Evolutionary conservation across 1,140 invertebrate species (phyloP), one percentile per base, ranked within the genome.

Genomic region (Lysiphlebus fabarum): DNA sequence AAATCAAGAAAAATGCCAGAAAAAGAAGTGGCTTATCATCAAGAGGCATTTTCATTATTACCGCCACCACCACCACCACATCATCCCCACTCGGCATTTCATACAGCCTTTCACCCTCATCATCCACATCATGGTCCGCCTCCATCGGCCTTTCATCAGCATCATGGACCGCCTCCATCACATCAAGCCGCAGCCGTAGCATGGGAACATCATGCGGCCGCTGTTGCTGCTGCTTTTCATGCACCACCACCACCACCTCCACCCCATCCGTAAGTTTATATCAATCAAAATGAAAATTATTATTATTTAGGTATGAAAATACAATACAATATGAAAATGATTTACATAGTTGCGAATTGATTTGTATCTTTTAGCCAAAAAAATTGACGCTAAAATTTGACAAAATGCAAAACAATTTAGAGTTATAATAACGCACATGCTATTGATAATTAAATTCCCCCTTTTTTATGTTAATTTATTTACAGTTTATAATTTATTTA

Each of bases 11-110:
- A 42, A 69, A 80, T 80, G 78, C 78, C 78, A 54, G 78, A 78
- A 56, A 80, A 80, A 67, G 78, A 80, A 65, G 78, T 80, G 53
- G 76, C 78, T 49, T 78, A 80, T 63, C 76, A 79, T 59, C 75
- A 76, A 61, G 78, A 79, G 65, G 67, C 75, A 9, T 80, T 78
- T 59, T 77, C 76, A 7, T 61, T 78, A 36, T 53, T 78, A 48
- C 77, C 76, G 50, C 76, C 76, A 3, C 75, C 76, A 49, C 77
- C 75, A 0, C 77, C 77, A 33, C 71, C 71, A 38, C 71, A 73
- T 58, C 76, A 79, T 53, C 76, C 77, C 10, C 78, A 80, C 55
- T 74, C 77, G 47, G 71, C 76, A 5, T 80, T 80, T 54, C 76
- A 79, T 64, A 72, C 78, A 55, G 76, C 78, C 10, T 75, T 78